phyloP scores from a whole-genome alignment of 2,888 invertebrate species.

The Chrysolina americana region DNA sequence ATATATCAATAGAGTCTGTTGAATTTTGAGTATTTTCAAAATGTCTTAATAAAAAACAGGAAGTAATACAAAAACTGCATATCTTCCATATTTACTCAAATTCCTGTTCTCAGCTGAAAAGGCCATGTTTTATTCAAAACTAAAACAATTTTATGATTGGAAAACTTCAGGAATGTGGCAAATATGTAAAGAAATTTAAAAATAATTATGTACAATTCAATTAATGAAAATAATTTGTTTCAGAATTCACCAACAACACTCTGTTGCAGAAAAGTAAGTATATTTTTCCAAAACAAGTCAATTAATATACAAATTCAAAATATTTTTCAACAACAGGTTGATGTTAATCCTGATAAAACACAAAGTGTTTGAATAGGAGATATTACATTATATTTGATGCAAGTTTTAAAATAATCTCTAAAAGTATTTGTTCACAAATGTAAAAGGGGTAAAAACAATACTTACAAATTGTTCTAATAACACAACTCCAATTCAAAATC shows the following conservation, averaged over 20 bases:
- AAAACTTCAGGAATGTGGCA: background rate
- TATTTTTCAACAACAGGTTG: background rate
- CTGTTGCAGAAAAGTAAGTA: background rate
- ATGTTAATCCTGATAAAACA: background rate
- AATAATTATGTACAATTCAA: slow-evolving; percentile 5
- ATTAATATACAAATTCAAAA: background rate
- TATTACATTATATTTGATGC: slow-evolving; percentile 46
- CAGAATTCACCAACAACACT: background rate
- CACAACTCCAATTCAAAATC: slow-evolving; percentile 18
- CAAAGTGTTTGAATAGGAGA: slow-evolving; percentile 12
- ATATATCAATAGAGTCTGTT: slow-evolving; percentile 22
- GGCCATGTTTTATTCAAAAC: background rate
- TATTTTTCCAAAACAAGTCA: background rate
- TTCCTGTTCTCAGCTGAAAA: background rate
- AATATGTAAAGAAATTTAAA: background rate
- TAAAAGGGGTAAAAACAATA: slow-evolving; percentile 24
- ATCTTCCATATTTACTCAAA: slow-evolving; percentile 1
- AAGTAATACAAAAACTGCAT: slow-evolving; percentile 1
- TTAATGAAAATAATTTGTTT: background rate
- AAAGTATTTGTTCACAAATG: slow-evolving; percentile 13
- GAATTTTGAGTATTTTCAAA: slow-evolving; percentile 5
- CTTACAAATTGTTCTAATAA: slow-evolving; percentile 44
- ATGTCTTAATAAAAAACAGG: background rate
- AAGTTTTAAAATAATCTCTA: slow-evolving; percentile 34
- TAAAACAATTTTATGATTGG: background rate